Evolutionary conservation across 2,888 invertebrate species (phyloP), one percentile per base, ranked within the genome.

Genomic region (Cylindroiulus punctatus): DNA sequence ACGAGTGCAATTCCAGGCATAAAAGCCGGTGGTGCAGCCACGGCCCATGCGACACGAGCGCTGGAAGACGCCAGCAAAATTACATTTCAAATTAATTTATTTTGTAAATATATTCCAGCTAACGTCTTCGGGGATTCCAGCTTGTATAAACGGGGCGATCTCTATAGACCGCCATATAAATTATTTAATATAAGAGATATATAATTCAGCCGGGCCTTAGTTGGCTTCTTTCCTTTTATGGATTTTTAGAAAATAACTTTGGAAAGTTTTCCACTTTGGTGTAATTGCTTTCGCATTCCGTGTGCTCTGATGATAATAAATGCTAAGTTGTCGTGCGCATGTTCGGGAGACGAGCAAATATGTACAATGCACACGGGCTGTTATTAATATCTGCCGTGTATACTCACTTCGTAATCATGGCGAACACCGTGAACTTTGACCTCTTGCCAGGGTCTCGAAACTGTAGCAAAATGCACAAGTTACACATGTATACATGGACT

Each of bases 1-100:
- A 44, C 44, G 44, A 44, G 44, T 12, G 44, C 14, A 44, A 30
- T 76, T 76, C 30, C 14, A 76, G 22, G 17, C 76, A 22, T 76
- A 76, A 76, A 76, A 76, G 76, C 76, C 22, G 8, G 65, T 8
- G 65, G 26, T 65, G 26, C 65, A 65, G 22, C 26, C 76, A 7
- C 30, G 30, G 22, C 76, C 76, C 30, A 12, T n/a, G 52, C 52
- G 52, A n/a, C 52, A 10, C 17, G n/a, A 76, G 30, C 52, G 52
- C 52, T n/a, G 52, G 44, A 52, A 52, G 19, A 52, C 76, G 76
- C 76, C 30, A 30, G 76, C 76, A 76, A 76, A 26, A 76, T 76
- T 76, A 76, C 76, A 76, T 76, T 76, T 76, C 76, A 76, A 76
- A 76, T 76, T 76, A 76, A 76, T 76, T 76, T 76, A 76, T 76